A percentile compares a stretch with the other conserved stretches of the same genome.
Conservation (phyloP, 2,113 vertebrate species). For the Fregata magnificens region DNA sequence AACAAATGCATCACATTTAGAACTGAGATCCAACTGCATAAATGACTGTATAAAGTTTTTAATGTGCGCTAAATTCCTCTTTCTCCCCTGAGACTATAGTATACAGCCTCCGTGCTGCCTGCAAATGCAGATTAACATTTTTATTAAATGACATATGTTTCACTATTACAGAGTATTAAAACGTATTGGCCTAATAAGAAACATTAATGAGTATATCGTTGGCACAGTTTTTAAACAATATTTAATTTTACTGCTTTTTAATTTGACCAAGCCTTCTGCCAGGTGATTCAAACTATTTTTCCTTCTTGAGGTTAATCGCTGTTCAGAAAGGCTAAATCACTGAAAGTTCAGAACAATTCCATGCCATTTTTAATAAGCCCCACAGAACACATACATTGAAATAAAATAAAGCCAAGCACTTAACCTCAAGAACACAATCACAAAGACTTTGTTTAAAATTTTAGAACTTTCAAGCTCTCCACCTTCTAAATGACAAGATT, state of each 20-base stretch:
- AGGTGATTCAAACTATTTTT: conserved; percentile 20
- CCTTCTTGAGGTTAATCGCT: neutral
- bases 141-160: conserved; percentile 58
- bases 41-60: conserved; percentile 42
- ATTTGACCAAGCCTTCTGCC: conserved; percentile 22
- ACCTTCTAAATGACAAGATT: neutral
- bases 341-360: neutral
- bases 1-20: conserved; percentile 11
- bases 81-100: neutral
- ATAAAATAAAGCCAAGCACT: conserved; percentile 34
- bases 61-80: conserved; percentile 45
- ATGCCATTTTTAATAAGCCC: conserved; percentile 20
- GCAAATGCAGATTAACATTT: conserved; percentile 55
- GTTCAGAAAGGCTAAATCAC: neutral
- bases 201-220: neutral
- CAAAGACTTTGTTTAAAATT: neutral
- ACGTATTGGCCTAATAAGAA: conserved; percentile 6
- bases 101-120: conserved; percentile 35
- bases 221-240: conserved; percentile 24
- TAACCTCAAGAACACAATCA: neutral
- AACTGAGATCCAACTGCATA: conserved; percentile 32
- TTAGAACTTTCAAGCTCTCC: neutral
- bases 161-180: conserved; percentile 24
- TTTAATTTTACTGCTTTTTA: conserved; percentile 50
- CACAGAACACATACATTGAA: neutral